phyloP scores from a whole-genome alignment of 2,797 vertebrate species.

The Lates japonicus region DNA sequence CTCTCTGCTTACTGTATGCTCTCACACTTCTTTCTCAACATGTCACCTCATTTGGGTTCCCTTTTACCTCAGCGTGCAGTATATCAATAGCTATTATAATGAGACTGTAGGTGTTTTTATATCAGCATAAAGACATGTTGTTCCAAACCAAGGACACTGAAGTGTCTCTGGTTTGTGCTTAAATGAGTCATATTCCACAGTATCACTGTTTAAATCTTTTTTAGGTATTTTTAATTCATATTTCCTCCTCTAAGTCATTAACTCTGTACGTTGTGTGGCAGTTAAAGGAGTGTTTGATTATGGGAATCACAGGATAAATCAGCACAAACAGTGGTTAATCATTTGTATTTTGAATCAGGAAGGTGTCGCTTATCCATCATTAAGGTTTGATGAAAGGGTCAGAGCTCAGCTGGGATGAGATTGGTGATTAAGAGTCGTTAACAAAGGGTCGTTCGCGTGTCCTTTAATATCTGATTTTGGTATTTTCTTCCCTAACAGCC shows the following conservation, averaged over 20 bases:
- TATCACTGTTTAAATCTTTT: no score
- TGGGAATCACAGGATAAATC: background rate
- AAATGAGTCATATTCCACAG: background rate
- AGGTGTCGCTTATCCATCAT: background rate
- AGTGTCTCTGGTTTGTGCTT: background rate
- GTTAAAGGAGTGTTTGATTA: conserved; percentile 12
- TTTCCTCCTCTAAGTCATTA: background rate
- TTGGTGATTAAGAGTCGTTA: background rate
- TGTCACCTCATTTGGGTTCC: background rate
- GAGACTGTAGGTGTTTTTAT: background rate
- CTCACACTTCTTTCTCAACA: background rate
- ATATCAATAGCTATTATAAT: background rate
- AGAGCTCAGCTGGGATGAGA: background rate
- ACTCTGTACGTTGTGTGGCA: background rate
- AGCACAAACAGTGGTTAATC: conserved; percentile 17
- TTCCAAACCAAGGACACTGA: background rate
- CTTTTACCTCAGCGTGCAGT: background rate
- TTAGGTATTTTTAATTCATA: no score
- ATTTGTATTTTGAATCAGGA: background rate
- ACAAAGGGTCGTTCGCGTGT: background rate
- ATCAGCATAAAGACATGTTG: background rate
- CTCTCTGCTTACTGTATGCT: background rate
- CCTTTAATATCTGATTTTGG: background rate
- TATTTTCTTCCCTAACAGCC: background rate
- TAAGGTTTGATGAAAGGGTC: conserved; percentile 2